Evolutionary conservation across 2,888 invertebrate genomes (phyloP).

Genomic region (Erebia ligea): DNA sequence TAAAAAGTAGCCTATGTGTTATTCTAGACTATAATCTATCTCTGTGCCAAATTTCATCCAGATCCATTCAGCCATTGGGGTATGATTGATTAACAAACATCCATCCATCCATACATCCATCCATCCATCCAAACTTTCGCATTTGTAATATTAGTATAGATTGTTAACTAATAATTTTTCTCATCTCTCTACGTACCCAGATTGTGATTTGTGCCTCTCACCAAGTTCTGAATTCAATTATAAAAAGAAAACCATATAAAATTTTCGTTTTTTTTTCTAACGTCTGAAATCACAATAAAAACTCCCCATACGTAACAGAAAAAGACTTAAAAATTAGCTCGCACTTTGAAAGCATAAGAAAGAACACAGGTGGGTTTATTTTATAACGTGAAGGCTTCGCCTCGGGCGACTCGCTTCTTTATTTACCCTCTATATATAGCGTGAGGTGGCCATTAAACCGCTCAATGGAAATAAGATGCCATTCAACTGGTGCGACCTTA

Average conservation of each 20-base stretch:
- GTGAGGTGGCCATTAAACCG: constrained; percentile 39
- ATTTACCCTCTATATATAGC: constrained; percentile 40
- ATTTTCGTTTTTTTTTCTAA: neutral
- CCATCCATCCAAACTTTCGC: no score
- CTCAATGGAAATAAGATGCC: constrained; percentile 40
- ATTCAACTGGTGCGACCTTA: constrained; percentile 43
- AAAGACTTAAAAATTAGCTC: constrained; percentile 20
- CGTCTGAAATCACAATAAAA: neutral
- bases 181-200: no score
- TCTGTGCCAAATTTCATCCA: no score
- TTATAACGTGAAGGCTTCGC: constrained; percentile 30
- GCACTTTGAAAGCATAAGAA: constrained; percentile 25
- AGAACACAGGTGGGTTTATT: constrained; percentile 32
- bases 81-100: no score
- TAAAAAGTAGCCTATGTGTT: no score
- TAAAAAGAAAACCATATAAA: neutral
- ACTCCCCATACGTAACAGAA: neutral
- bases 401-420: constrained; percentile 35
- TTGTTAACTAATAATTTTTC: no score
- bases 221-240: no score
- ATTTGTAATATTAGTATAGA: no score
- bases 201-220: no score
- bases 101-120: no score
- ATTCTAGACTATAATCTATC: no score
- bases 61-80: no score